Conservation (phyloP, 64 coral and sea anemone genomes). For the Actinia tenebrosa region DNA sequence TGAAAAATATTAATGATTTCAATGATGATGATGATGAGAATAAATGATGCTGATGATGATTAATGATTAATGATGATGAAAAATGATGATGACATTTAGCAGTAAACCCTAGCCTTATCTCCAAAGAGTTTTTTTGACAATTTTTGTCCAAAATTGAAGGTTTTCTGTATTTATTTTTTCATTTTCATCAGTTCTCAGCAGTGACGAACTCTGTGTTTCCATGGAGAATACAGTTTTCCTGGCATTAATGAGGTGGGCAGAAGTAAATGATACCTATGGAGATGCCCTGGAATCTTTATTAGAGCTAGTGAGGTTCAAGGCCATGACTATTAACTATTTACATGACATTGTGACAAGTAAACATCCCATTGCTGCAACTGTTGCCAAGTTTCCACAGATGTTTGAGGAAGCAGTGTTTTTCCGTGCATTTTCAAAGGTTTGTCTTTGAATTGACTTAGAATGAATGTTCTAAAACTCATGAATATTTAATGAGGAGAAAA, state of each 20-base stretch:
- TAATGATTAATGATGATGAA: no score
- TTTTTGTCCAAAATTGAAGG: not conserved
- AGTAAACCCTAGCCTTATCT: no score
- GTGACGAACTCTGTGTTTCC: constrained; percentile 70
- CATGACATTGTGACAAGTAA: constrained; percentile 79
- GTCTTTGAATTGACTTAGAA: not conserved
- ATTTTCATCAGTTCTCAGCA: constrained; percentile 51
- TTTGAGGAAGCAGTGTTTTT: constrained; percentile 89
- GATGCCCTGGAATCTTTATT: constrained; percentile 57
- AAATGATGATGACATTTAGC: no score
- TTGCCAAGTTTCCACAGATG: constrained; percentile 48
- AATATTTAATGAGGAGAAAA: no score
- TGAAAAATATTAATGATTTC: no score
- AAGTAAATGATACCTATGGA: constrained; percentile 73
- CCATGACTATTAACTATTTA: constrained; percentile 83
- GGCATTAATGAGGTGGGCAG: constrained; percentile 80
- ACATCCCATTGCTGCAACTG: constrained; percentile 78
- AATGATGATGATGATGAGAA: no score
- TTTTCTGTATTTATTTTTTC: not conserved
- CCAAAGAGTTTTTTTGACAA: no score
- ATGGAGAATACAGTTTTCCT: constrained; percentile 86
- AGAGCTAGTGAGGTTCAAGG: constrained; percentile 64
- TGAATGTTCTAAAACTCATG: no score
- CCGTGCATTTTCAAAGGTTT: constrained; percentile 82
- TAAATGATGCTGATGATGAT: no score